These are phyloP conservation scores for Temnothorax nylanderi DNA, from an alignment of 1,140 invertebrate species.

Conservation along the genomic window DNA sequence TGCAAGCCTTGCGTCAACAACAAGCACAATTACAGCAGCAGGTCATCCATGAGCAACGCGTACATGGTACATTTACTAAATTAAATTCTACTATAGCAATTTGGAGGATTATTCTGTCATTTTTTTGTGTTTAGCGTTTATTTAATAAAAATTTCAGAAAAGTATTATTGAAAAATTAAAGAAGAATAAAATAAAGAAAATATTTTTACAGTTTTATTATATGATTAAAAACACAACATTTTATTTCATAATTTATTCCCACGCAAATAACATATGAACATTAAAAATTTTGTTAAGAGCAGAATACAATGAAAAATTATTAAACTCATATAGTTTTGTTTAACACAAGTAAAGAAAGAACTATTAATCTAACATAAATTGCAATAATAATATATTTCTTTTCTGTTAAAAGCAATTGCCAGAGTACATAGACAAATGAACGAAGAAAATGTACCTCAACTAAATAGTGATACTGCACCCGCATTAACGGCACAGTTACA, in stretches of 20 bases:
- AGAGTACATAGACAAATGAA: constrained; percentile 87
- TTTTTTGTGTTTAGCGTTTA: constrained; percentile 6
- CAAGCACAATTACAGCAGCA: constrained; percentile 93
- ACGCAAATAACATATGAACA: neutral
- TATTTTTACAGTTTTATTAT: neutral
- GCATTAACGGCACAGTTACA: constrained; percentile 86
- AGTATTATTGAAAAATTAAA: neutral
- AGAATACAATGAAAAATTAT: constrained; percentile 5
- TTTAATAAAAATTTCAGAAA: neutral
- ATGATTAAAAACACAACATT: neutral
- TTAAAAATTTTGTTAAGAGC: neutral
- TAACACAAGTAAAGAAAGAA: neutral
- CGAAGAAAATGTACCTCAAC: constrained; percentile 81
- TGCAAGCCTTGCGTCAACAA: constrained; percentile 92
- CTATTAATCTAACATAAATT: neutral
- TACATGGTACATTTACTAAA: constrained; percentile 87
- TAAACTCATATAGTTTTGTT: neutral
- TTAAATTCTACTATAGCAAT: constrained; percentile 21
- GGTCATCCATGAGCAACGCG: constrained; percentile 91
- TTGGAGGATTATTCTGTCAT: neutral
- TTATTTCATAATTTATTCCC: neutral
- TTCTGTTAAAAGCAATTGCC: constrained; percentile 84
- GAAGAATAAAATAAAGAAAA: neutral
- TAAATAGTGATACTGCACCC: constrained; percentile 80
- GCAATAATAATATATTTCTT: constrained; percentile 22